Percentiles rank a stretch among this genome's conserved stretches.
Evolutionary conservation across 2,797 vertebrate genomes (phyloP).

Genomic region (Onychomys arenicola): DNA sequence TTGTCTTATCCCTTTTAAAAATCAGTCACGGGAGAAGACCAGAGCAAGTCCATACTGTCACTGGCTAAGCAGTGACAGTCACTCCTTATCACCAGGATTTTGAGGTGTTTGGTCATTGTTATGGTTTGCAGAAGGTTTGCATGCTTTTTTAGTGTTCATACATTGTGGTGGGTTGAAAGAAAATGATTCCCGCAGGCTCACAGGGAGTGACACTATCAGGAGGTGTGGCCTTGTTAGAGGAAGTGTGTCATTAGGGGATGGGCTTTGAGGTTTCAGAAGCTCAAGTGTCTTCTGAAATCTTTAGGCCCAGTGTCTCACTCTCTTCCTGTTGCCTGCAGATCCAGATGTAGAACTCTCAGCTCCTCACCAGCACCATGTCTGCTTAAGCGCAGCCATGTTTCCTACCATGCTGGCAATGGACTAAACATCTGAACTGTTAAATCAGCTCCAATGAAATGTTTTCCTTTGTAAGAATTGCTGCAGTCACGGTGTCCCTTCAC

Average conservation of each 20-base stretch:
- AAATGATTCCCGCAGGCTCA: not conserved
- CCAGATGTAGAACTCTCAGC: not conserved
- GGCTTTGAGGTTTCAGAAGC: not conserved
- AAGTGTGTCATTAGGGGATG: not conserved
- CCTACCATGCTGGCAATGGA: not conserved
- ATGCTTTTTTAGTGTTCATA: slow-evolving; percentile 5
- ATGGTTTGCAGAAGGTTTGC: not conserved
- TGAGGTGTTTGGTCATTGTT: not conserved
- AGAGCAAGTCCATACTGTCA: not conserved
- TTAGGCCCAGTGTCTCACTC: not conserved
- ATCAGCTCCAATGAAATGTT: not conserved
- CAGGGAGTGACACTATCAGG: not conserved
- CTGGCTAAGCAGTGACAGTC: not conserved
- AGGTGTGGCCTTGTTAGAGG: not conserved
- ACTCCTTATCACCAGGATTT: not conserved
- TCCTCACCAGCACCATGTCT: not conserved
- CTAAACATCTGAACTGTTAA: not conserved
- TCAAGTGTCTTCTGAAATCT: not conserved
- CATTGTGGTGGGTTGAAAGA: not conserved
- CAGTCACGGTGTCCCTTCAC: not conserved
- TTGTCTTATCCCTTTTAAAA: not conserved
- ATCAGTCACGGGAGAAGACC: not conserved
- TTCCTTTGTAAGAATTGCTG: not conserved
- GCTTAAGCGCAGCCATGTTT: not conserved
- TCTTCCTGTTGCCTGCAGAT: not conserved